Base-by-base conservation (phyloP, 2,113 vertebrate species). In the Fulica atra region DNA sequence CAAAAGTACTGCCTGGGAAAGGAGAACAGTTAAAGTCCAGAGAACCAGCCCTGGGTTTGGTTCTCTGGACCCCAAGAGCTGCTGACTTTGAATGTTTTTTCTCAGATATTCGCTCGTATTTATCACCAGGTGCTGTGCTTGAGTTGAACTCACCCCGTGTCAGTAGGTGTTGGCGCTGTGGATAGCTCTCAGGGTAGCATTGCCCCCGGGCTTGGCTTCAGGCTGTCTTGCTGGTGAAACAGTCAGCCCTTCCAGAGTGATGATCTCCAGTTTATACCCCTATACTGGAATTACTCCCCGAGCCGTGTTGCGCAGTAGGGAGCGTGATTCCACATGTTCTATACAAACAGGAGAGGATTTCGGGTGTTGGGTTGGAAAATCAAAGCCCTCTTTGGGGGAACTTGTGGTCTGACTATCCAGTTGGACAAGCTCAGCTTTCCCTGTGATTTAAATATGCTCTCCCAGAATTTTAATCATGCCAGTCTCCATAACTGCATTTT, bases 401-500 rank as follows among this genome's bases (percentile, higher is more conserved):
- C 89, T 89, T 82, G 81, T 6, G 48, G 78, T 66, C 89, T 91
- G 96, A 93, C 35, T 66, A 95, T 96, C 96, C 96, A 94, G 96
- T 96, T 31, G 92, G 96, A 68, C 96, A 35, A 95, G 96, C 93
- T 93, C 73, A 63, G 77, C 89, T 93, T 93, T 94, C 90, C 74
- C 90, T 89, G 79, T 38, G 35, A 95, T 96, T 96, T 86, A 86
- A 89, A 96, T 95, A 56, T 9, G 33, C 92, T 89, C 78, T 70
- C 19, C 78, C 85, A 92, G 92, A 89, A 91, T 93, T 70, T 48
- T 64, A 76, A 96, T 94, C 5, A 1, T 54, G 78, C 87, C 61
- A 19, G 61, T 57, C 84, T 84, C 87, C 69, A 18, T 36, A 86
- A 14, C 19, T 78, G 1, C 78, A 24, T 74, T 85, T 96, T 96